These are phyloP conservation scores for Metalampra italica DNA, from an alignment of 2,888 invertebrate species.

Conservation along the genomic window DNA sequence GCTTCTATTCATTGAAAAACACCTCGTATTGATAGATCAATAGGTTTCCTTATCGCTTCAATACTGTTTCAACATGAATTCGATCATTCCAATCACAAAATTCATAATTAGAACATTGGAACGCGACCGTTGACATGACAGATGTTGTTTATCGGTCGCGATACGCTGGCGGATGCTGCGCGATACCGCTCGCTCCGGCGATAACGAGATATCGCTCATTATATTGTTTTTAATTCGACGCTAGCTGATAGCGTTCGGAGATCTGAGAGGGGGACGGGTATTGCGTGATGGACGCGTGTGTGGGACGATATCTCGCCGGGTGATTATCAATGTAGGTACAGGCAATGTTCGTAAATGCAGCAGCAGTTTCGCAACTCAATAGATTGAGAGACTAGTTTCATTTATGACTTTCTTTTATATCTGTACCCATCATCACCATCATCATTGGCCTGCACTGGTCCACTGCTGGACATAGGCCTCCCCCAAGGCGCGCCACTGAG, in stretches of 20 bases:
- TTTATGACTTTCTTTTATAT: too few relatives aligned
- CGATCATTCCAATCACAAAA: not conserved
- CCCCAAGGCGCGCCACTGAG: too few relatives aligned
- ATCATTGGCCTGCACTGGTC: too few relatives aligned
- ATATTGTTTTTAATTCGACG: conserved; percentile 3
- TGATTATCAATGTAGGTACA: conserved; percentile 7
- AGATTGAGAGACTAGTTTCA: too few relatives aligned
- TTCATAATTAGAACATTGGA: conserved; percentile 3
- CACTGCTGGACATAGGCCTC: too few relatives aligned
- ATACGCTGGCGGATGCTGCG: conserved; percentile 8
- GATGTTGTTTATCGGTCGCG: conserved; percentile 4
- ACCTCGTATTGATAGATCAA: too few relatives aligned
- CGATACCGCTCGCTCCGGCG: not conserved
- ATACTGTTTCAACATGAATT: not conserved
- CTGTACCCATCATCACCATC: too few relatives aligned
- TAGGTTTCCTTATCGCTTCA: too few relatives aligned
- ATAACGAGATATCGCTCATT: conserved; percentile 1
- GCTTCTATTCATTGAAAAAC: too few relatives aligned
- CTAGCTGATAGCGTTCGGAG: not conserved
- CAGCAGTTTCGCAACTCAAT: too few relatives aligned
- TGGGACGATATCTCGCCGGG: conserved; percentile 14
- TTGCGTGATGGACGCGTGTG: conserved; percentile 28
- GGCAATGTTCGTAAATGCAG: too few relatives aligned
- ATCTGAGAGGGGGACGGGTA: conserved; percentile 13
- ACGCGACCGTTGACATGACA: conserved; percentile 5